Base-by-base conservation (phyloP, 2,113 vertebrate genomes). In the Chlorodrepanis virens region DNA sequence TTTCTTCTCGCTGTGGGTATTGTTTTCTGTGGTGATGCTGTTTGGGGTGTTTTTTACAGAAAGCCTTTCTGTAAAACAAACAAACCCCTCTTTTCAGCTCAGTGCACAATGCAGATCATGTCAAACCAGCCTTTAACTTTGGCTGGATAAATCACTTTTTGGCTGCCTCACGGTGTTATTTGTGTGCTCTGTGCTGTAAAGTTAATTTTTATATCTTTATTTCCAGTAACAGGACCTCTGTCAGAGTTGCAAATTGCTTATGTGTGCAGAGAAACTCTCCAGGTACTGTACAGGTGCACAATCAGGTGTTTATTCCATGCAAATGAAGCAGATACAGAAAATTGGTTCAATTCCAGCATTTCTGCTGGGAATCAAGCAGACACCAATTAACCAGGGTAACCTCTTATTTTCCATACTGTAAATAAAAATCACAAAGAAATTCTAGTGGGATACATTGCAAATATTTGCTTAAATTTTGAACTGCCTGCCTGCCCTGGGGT, bases 171-270 rank as follows among this genome's bases (percentile, higher is more conserved):
- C n/a, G 2, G 0, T 11, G 35, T 64, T 64, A 2, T 47, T 89
- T 15, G 0, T 22, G 21, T 57, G 8, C 22, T 57, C 9, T 24
- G 0, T 29, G 2, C 17, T 63, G 33, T 25, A 14, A 57, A 74
- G 2, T 89, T 12, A 81, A 33, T 11, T 50, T 84, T 14, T 45
- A 57, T 67, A 39, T 50, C 57, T 95, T 71, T 96, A 4, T 97
- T 97, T 97, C 27, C 95, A 99, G 99, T 99, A 28, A 99, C 99
- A 10, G 99, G 99, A 76, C 99, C 99, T 21, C 98, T 99, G 65
- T 98, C 99, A 40, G 99, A 99, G 98, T 77, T 98, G 45, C 99
- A 99, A 79, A 99, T 99, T 68, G 99, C 99, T 1, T 99, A 99
- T 35, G 98, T 99, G 52, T 98, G 98, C 98, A 98, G 99, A 96